Evolutionary conservation across 2,797 vertebrate genomes (phyloP).

Genomic region (Poeciliopsis paucimaculata): DNA sequence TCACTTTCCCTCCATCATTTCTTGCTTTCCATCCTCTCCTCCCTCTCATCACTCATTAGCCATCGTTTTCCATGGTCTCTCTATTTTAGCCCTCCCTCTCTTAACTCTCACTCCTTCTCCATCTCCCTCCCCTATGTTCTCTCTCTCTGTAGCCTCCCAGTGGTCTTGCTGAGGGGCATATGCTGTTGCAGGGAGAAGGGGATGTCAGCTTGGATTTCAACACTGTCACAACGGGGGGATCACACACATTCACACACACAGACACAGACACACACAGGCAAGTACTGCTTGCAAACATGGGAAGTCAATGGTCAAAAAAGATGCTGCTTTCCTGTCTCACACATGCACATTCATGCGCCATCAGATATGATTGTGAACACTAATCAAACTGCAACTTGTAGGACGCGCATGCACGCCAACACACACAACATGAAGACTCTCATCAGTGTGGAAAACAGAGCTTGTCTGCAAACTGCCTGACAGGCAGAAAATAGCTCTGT

Average conservation of each 20-base stretch:
- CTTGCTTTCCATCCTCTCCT: slow-evolving; percentile 33
- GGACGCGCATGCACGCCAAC: slow-evolving; percentile 23
- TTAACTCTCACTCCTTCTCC: slow-evolving; percentile 23
- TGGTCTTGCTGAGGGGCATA: slow-evolving; percentile 80
- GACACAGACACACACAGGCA: slow-evolving; percentile 38
- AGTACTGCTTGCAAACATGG: slow-evolving; percentile 39
- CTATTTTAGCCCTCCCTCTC: slow-evolving; percentile 43
- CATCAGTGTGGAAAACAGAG: slow-evolving; percentile 61
- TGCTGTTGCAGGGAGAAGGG: slow-evolving; percentile 75
- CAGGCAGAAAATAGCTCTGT: slow-evolving; percentile 74
- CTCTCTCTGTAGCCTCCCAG: slow-evolving; percentile 67
- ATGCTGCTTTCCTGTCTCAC: slow-evolving; percentile 30
- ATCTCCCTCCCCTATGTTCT: slow-evolving; percentile 38
- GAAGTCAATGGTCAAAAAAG: slow-evolving; percentile 65
- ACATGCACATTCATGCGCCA: slow-evolving; percentile 21
- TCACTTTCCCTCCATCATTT: slow-evolving; percentile 41
- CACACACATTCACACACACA: slow-evolving; percentile 37
- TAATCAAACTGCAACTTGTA: slow-evolving; percentile 57
- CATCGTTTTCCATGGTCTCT: slow-evolving; percentile 40
- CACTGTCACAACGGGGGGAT: slow-evolving; percentile 74
- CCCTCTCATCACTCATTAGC: slow-evolving; percentile 45
- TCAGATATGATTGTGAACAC: slow-evolving; percentile 44
- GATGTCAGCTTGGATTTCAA: slow-evolving; percentile 80
- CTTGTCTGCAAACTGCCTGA: slow-evolving; percentile 72
- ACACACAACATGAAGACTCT: slow-evolving; percentile 50